phyloP scores from a whole-genome alignment of 2,888 invertebrate species.

The Phoenoteleia sp. region DNA sequence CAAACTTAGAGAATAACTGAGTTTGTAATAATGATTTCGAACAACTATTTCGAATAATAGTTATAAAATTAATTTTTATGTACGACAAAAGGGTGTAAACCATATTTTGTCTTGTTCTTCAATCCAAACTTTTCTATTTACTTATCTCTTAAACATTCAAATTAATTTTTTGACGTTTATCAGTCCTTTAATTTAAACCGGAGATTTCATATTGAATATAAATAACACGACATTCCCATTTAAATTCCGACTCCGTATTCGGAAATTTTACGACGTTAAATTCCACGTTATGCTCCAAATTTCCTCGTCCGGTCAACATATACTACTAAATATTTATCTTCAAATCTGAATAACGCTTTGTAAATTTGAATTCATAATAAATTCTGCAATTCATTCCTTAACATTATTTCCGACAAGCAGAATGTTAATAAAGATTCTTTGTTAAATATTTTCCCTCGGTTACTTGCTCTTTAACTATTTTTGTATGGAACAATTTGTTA shows the following conservation, averaged over 20 bases:
- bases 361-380: conserved; percentile 37
- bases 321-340: conserved; percentile 40
- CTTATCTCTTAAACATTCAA: conserved; percentile 49
- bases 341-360: conserved; percentile 47
- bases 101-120: too few relatives aligned
- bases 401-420: conserved; percentile 23
- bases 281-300: conserved; percentile 44
- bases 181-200: conserved; percentile 42
- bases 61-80: too few relatives aligned
- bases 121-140: conserved; percentile 33
- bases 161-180: conserved; percentile 53
- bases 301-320: conserved; percentile 32
- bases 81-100: too few relatives aligned
- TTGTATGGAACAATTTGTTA: too few relatives aligned
- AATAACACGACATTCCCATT: conserved; percentile 41
- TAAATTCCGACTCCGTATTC: conserved; percentile 52
- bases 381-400: conserved; percentile 13
- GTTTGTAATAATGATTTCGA: too few relatives aligned
- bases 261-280: conserved; percentile 46
- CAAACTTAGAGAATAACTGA: too few relatives aligned
- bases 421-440: conserved; percentile 45
- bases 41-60: too few relatives aligned
- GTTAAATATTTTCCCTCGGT: too few relatives aligned
- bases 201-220: conserved; percentile 58
- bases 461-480: too few relatives aligned